Evolutionary conservation across 2,888 invertebrate species (phyloP), one percentile per base, ranked within the genome.

Genomic region (Tinea pellionella): DNA sequence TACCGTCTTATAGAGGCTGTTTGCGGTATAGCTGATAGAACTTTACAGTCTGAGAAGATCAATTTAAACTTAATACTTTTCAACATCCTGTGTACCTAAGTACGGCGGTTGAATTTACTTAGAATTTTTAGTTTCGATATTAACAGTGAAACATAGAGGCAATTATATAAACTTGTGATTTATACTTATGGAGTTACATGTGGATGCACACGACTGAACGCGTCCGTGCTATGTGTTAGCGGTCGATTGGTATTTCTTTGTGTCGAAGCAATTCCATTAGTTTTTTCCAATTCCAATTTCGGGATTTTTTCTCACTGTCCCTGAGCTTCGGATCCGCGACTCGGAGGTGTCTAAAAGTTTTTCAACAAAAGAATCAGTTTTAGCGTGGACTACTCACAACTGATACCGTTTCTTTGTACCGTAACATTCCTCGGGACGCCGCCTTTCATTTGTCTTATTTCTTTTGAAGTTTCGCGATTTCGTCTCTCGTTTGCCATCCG

Each of bases 391-490:
- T 47, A 47, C 47, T 29, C 55, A 19, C 55, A n/a, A 15, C n/a
- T 4, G 32, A 32, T 43, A 59, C 16, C 8, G 47, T 59, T 29
- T 47, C 42, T 41, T 59, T 59, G 59, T 59, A 7, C n/a, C 59
- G 62, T 65, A 60, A 66, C 61, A 64, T 62, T 61, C 59, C 29
- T 60, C 18, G 59, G 60, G 59, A 63, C 55, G 61, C 57, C 30
- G 59, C 69, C 69, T 77, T 77, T 75, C 74, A 75, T 79, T 78
- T 77, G 76, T 78, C 73, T 77, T 74, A 72, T 78, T 78, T 73
- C 75, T 78, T 78, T 75, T 73, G 72, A 79, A 75, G 73, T 75
- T 70, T 63, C 62, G 63, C 64, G 63, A 67, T 65, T 67, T 63
- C 64, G 62, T 64, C 68, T 59, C 32, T 61, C 16, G 69, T 70